These are phyloP conservation scores for Gobio gobio DNA, from an alignment of 2,113 vertebrate species.

Conservation along the genomic window DNA sequence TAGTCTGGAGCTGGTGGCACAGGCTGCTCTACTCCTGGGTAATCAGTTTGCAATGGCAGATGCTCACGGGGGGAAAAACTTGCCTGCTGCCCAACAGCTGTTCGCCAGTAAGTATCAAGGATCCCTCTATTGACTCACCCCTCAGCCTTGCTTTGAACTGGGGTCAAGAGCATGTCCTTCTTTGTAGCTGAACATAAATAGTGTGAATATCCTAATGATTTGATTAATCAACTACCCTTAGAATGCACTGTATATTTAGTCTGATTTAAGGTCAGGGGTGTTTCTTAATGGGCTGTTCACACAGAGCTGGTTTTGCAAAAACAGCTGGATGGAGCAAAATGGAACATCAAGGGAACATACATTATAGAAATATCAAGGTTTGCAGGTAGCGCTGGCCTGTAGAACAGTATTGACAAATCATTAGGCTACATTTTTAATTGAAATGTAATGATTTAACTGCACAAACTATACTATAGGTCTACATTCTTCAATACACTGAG, in stretches of 20 bases:
- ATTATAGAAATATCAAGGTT: too few species aligned
- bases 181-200: conserved; percentile 13
- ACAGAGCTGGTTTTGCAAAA: neutral
- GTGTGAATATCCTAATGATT: neutral
- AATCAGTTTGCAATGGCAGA: conserved; percentile 74
- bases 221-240: neutral
- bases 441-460: too few species aligned
- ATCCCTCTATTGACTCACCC: conserved; percentile 27
- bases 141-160: conserved; percentile 19
- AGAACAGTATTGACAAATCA: too few species aligned
- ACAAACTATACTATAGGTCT: too few species aligned
- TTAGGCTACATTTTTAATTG: too few species aligned
- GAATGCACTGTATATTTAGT: neutral
- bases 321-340: neutral
- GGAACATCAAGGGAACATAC: neutral
- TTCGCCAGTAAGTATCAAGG: conserved; percentile 60
- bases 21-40: conserved; percentile 66
- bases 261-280: neutral
- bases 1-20: conserved; percentile 56
- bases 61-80: conserved; percentile 66
- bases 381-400: too few species aligned
- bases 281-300: neutral
- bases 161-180: neutral
- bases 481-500: too few species aligned
- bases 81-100: conserved; percentile 68